Base-by-base conservation (phyloP, 1,140 invertebrate genomes). In the Paraescarpia echinospica region DNA sequence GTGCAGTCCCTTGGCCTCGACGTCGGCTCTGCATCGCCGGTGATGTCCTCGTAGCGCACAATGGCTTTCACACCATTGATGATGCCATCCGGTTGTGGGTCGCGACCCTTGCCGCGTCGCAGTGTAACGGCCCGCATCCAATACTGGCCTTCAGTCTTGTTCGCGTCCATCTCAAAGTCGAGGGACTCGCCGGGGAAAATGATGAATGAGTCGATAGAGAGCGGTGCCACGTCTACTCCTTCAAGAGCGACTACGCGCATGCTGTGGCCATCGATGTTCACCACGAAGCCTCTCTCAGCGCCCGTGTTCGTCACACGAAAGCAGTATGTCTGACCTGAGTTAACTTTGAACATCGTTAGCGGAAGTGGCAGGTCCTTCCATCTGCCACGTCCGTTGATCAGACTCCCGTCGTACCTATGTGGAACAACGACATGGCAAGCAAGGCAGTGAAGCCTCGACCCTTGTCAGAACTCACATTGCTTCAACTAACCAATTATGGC, bases 131-230 rank as follows among this genome's bases (percentile, higher is more conserved):
- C 34, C n/a, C 91, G 91, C 41, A 91, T 41, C 91, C 91, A 91
- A 31, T 41, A 91, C 41, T 33, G 33, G 9, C 48, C 91, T 35
- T 12, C 34, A 18, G 0, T 18, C 91, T 48, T 35, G 91, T 35
- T 33, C 6, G 48, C 12, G 8, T 9, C 41, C 41, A 91, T 48
- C 91, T 92, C 92, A 41, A 92, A 92, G 90, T 92, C 92, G 89
- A 91, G 0, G 8, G 89, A 91, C 34, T 92, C 92, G 33, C 92
- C 92, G 8, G 89, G 89, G 89, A 34, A 48, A 33, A 92, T 59
- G 33, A 92, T 41, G 18, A 92, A 33, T 33, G 89, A 91, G 33
- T 92, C 92, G 33, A 92, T 89, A 33, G 89, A n/a, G 0, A 92
- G 27, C 88, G 92, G 48, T 22, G 14, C 34, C 9, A 88, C 0